A percentile compares a stretch with the other conserved stretches of the same genome.
Conservation (phyloP, 2,888 invertebrate genomes). For the Branchellion lobata region DNA sequence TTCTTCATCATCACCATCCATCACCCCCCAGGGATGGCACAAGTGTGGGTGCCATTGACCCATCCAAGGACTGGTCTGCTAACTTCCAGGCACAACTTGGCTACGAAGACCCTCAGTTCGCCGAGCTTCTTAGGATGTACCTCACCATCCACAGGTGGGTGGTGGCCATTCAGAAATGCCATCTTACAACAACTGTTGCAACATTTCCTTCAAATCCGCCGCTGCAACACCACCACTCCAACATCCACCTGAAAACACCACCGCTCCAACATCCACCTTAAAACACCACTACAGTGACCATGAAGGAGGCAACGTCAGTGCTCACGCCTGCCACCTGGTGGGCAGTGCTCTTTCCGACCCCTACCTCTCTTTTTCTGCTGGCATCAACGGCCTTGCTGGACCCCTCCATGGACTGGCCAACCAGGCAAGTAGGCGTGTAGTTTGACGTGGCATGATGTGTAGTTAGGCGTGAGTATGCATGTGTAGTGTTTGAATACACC, state of each 20-base stretch:
- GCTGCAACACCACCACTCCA: background rate
- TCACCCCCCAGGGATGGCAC: slow-evolving; percentile 73
- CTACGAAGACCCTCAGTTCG: slow-evolving; percentile 76
- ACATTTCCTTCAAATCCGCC: too few species aligned
- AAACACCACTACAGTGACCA: slow-evolving; percentile 78
- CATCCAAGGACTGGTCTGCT: slow-evolving; percentile 85
- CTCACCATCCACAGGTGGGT: slow-evolving; percentile 80
- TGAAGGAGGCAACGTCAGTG: slow-evolving; percentile 93
- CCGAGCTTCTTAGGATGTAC: slow-evolving; percentile 87
- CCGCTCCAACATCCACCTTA: background rate
- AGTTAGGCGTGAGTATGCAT: background rate
- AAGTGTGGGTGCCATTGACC: slow-evolving; percentile 83
- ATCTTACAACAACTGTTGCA: background rate
- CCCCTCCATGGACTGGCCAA: slow-evolving; percentile 93
- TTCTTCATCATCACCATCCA: too few species aligned
- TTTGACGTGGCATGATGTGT: background rate
- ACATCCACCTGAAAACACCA: background rate
- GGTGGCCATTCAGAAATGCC: background rate
- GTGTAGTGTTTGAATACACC: background rate
- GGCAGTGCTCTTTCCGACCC: slow-evolving; percentile 91
- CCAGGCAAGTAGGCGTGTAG: slow-evolving; percentile 69
- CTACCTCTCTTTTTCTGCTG: slow-evolving; percentile 86
- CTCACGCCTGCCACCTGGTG: slow-evolving; percentile 88
- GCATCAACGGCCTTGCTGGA: slow-evolving; percentile 89
- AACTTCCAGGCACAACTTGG: slow-evolving; percentile 88